phyloP scores from a whole-genome alignment of 2,113 vertebrate species.

The Solenodon paradoxus region DNA sequence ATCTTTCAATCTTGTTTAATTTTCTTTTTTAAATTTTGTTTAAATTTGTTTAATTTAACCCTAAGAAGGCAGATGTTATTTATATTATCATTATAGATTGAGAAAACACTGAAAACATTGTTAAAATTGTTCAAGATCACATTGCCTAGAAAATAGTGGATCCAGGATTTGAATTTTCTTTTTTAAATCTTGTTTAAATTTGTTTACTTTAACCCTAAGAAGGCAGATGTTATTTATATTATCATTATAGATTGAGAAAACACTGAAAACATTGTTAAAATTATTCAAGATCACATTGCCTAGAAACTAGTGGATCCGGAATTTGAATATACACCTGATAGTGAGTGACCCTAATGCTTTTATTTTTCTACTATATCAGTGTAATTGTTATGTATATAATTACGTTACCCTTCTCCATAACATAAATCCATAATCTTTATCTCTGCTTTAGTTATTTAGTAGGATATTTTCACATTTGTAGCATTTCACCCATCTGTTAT shows the following conservation, averaged over 20 bases:
- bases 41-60: no score
- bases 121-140: neutral
- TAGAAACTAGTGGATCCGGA: neutral
- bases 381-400: neutral
- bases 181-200: no score
- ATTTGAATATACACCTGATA: neutral
- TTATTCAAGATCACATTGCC: neutral
- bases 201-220: no score
- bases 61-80: neutral
- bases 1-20: neutral
- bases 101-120: neutral
- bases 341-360: neutral
- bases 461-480: neutral
- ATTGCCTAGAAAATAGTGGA: neutral
- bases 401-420: neutral
- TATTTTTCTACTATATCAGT: neutral
- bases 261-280: neutral
- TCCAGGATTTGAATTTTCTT: neutral
- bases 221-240: neutral
- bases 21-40: no score
- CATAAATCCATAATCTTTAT: neutral
- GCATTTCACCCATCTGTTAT: neutral
- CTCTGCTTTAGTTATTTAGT: neutral
- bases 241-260: neutral
- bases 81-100: neutral